Base-by-base conservation (phyloP, 2,888 invertebrate genomes). In the Hipparchia sbordonii region DNA sequence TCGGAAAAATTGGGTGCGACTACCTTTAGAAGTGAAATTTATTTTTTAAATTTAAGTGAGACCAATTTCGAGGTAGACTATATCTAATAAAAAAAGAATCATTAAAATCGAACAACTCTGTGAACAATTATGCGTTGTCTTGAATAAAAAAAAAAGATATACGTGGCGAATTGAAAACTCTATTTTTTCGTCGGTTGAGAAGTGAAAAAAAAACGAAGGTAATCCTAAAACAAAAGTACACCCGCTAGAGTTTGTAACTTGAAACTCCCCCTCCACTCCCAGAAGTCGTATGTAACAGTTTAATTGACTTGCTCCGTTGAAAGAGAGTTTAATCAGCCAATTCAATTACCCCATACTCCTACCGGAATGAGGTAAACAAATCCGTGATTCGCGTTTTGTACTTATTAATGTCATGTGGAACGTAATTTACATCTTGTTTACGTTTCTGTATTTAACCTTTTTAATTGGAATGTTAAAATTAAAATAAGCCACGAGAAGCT, bases 301-400 rank as follows among this genome's bases (percentile, higher is more conserved):
- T 72, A 72, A 72, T 72, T 72, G 72, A 72, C 67, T 72, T 56
- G 62, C 67, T 67, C 45, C 61, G 56, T 46, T 72, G 72, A 72
- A 72, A 72, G 72, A 71, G 71, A 72, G 62, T 68, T 72, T 67
- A 57, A 72, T 67, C 65, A 71, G 57, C 62, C 56, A 45, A 72
- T 57, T 67, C 67, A 68, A 72, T 72, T 62, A 72, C 46, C 60
- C 48, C 56, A 5, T n/a, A 23, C n/a, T 9, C 59, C 45, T 23
- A 6, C 56, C 57, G 48, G 23, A 60, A 68, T 51, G 67, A 67
- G 68, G 68, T 33, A 68, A 68, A 68, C 68, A 60, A 68, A 68
- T 60, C 60, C 48, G 23, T 60, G 59, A 48, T 10, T 51, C 65
- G 52, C 7, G 65, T 65, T 65, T 51, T 65, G 65, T 65, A 52